Percentiles rank a stretch among this genome's conserved stretches.
Conservation (phyloP, 2,797 vertebrate species). For the Mormyrus proboscirostris region DNA sequence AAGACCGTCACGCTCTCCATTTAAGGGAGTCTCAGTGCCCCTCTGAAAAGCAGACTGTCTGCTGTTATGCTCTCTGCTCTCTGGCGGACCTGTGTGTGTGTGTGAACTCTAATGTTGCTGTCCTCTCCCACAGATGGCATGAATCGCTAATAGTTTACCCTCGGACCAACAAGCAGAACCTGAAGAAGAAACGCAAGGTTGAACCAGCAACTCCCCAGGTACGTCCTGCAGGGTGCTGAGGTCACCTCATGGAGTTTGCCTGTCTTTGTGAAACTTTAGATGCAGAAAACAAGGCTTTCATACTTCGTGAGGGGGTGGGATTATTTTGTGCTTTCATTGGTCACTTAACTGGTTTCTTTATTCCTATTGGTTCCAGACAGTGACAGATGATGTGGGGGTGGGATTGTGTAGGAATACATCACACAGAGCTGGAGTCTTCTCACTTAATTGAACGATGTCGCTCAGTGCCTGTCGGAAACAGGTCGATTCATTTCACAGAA, state of each 20-base stretch:
- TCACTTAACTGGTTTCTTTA: not conserved
- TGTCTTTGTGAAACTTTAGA: not conserved
- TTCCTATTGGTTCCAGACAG: not conserved
- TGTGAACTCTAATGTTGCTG: constrained; percentile 10
- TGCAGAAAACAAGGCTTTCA: not conserved
- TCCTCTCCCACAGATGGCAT: constrained; percentile 72
- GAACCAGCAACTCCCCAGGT: constrained; percentile 92
- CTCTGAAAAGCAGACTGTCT: not conserved
- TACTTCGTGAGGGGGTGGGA: not conserved
- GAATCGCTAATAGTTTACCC: constrained; percentile 90
- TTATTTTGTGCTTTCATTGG: not conserved
- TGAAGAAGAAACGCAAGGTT: constrained; percentile 98
- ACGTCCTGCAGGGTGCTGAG: constrained; percentile 26
- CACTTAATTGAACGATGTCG: not conserved
- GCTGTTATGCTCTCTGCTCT: not conserved
- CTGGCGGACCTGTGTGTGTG: not conserved
- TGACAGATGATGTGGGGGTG: not conserved
- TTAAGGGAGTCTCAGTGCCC: not conserved
- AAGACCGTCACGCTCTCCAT: not conserved
- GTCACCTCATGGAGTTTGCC: not conserved
- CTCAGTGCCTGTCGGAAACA: not conserved
- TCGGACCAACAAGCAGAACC: constrained; percentile 94
- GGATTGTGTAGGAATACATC: not conserved
- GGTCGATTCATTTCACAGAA: constrained; percentile 4
- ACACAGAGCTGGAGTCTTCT: not conserved